Evolutionary conservation across 2,888 invertebrate species (phyloP).

Genomic region (Coelopa pilipes): DNA sequence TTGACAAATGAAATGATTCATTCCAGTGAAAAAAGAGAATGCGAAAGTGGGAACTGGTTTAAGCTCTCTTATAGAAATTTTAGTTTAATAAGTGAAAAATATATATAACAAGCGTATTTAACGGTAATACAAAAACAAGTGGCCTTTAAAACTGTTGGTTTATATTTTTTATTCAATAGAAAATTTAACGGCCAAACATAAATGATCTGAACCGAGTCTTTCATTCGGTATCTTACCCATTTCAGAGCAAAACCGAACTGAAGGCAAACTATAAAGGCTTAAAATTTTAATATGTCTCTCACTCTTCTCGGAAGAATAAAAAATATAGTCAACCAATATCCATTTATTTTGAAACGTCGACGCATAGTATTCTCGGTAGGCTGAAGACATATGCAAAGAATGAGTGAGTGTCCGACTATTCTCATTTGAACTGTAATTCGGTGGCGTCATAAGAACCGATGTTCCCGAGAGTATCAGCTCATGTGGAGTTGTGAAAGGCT

Average conservation of each 20-base stretch:
- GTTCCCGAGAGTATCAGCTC: constrained; percentile 33
- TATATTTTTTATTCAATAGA: constrained; percentile 39
- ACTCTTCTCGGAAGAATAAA: constrained; percentile 71
- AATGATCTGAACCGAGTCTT: constrained; percentile 83
- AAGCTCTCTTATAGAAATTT: background rate
- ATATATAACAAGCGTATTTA: background rate
- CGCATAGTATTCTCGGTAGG: constrained; percentile 47
- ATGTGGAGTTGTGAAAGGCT: constrained; percentile 73
- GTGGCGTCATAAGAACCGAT: constrained; percentile 61
- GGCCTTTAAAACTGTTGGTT: background rate
- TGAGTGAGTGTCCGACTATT: background rate
- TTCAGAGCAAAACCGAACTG: constrained; percentile 70
- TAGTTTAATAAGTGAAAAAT: background rate
- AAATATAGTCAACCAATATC: constrained; percentile 92
- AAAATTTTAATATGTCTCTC: constrained; percentile 61
- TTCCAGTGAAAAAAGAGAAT: constrained; percentile 14
- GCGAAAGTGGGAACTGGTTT: background rate
- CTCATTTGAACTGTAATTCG: constrained; percentile 27
- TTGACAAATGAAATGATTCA: constrained; percentile 35
- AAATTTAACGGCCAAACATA: constrained; percentile 81
- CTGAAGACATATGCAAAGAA: constrained; percentile 46
- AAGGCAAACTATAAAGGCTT: constrained; percentile 76
- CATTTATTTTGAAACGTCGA: constrained; percentile 82
- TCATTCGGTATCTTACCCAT: constrained; percentile 79
- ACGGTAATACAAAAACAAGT: background rate